These are phyloP conservation scores for Neogobius melanostomus DNA, from an alignment of 2,113 vertebrate species.

Conservation along the genomic window DNA sequence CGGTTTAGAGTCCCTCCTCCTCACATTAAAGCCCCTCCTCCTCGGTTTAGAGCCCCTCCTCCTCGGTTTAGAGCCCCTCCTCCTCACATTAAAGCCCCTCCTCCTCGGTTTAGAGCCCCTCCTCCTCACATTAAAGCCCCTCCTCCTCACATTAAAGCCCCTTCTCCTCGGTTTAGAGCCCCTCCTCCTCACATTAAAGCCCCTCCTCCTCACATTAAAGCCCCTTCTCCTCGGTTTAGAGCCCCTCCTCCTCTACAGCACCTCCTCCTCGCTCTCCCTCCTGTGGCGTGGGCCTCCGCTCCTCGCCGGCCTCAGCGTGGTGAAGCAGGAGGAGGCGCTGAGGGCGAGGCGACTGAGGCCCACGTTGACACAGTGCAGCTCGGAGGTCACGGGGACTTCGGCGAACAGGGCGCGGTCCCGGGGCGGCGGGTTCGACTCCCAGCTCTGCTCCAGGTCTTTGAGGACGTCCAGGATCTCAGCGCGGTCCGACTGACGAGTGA, in stretches of 20 bases:
- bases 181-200: too few species aligned
- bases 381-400: conserved; percentile 79
- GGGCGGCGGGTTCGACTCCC: conserved; percentile 19
- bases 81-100: too few species aligned
- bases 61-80: too few species aligned
- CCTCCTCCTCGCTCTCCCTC: conserved; percentile 48
- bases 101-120: too few species aligned
- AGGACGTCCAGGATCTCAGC: conserved; percentile 87
- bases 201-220: too few species aligned
- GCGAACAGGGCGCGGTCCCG: conserved; percentile 81
- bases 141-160: too few species aligned
- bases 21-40: too few species aligned
- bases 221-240: too few species aligned
- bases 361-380: conserved; percentile 82
- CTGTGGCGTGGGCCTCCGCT: conserved; percentile 41
- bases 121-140: too few species aligned
- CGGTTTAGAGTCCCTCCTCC: too few species aligned
- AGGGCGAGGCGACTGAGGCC: conserved; percentile 76
- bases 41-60: too few species aligned
- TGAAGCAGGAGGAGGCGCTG: conserved; percentile 70
- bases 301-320: conserved; percentile 48
- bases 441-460: conserved; percentile 78
- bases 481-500: conserved; percentile 74
- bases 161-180: too few species aligned
- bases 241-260: conserved; percentile 31